phyloP scores from a whole-genome alignment of 1,140 invertebrate species.

The Bathynomus jamesi region DNA sequence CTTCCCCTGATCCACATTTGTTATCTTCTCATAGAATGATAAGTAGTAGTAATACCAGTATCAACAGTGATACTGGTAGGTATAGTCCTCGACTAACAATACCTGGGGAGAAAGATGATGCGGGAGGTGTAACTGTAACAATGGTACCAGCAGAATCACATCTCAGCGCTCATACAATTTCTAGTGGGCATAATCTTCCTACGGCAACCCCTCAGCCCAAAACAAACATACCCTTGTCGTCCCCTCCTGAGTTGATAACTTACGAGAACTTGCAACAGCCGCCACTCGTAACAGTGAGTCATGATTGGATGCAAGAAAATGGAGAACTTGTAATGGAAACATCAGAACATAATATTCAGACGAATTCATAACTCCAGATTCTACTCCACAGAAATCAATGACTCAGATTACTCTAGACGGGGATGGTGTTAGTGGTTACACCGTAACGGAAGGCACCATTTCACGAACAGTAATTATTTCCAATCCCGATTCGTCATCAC shows the following conservation, averaged over 20 bases:
- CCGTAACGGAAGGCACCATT: constrained; percentile 19
- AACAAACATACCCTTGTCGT: constrained; percentile 7
- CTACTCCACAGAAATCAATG: constrained; percentile 17
- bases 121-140: constrained; percentile 18
- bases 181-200: background rate
- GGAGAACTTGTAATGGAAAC: constrained; percentile 22
- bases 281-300: constrained; percentile 21
- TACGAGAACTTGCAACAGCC: constrained; percentile 7
- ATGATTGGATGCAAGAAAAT: constrained; percentile 8
- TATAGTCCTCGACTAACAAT: constrained; percentile 4
- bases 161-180: constrained; percentile 8
- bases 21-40: constrained; percentile 13
- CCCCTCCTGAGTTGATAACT: constrained; percentile 14
- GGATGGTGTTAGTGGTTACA: constrained; percentile 13
- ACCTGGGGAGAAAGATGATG: background rate
- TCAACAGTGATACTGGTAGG: constrained; percentile 23
- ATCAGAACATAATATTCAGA: background rate
- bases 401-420: constrained; percentile 27
- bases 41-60: constrained; percentile 26
- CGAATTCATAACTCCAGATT: background rate
- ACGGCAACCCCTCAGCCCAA: constrained; percentile 15
- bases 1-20: constrained; percentile 1
- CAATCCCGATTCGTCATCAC: constrained; percentile 4
- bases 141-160: constrained; percentile 17
- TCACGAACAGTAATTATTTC: constrained; percentile 27